Evolutionary conservation across 2,797 vertebrate species (phyloP), one percentile per base, ranked within the genome.

Genomic region (Acanthis flammea): DNA sequence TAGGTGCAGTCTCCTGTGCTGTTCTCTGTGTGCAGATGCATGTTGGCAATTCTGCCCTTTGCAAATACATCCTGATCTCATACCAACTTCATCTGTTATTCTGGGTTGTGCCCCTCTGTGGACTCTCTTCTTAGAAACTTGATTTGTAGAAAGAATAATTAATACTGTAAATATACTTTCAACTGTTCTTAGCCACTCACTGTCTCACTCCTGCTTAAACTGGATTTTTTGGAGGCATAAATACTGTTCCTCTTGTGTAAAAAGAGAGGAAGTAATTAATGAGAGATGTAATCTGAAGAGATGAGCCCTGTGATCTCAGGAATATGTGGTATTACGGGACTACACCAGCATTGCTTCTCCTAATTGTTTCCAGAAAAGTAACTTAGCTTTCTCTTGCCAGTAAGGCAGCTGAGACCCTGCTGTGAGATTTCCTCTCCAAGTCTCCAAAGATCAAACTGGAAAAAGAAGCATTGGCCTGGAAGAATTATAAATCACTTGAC

Each of bases 301-400:
- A 45, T 44, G 67, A 88, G 31, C 39, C 39, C 39, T 74, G 67
- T 71, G 72, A 48, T 92, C 44, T 87, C 58, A n/a, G 54, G 92
- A 90, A 74, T 87, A 67, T 44, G 45, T 0, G 3, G 22, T 79
- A 37, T 89, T 91, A 82, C 0, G 1, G 78, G 53, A 87, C 86
- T 81, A 44, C 18, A 25, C 47, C 68, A 37, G 15, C 81, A 63
- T 60, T 12, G 1, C 53, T 86, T 94, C 61, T 89, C 35, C 33
- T 95, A 82, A 92, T 94, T 83, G 66, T 89, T 97, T 89, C 88
- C 68, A 86, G 92, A 94, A 92, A 91, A 91, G 61, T 77, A 65
- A 88, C 61, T 86, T 67, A 5, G 54, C 78, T 82, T 76, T 92
- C 47, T 16, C n/a, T 85, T 95, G 89, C 88, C 92, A 85, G 66